These are phyloP conservation scores for Raja brachyura DNA, from an alignment of 2,113 vertebrate species.

Conservation along the genomic window DNA sequence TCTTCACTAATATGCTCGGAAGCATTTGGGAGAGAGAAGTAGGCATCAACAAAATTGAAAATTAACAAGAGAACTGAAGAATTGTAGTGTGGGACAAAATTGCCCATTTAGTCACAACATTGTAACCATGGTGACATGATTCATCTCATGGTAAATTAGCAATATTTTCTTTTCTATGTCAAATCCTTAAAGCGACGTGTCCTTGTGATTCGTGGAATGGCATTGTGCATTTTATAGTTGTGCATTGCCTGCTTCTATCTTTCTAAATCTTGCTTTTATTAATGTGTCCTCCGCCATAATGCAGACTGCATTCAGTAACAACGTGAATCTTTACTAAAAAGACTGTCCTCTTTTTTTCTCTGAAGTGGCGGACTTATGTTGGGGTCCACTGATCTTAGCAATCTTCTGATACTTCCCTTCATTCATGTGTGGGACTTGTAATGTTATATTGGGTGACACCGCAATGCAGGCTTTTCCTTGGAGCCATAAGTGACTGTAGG, in stretches of 20 bases:
- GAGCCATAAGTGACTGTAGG: too few relatives aligned
- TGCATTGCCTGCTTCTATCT: neutral
- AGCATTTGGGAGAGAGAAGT: neutral
- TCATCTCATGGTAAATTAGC: neutral
- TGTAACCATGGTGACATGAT: slow-evolving; percentile 19
- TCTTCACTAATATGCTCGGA: neutral
- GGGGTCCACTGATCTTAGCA: neutral
- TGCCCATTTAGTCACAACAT: neutral
- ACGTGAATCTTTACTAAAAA: neutral
- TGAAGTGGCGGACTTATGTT: neutral
- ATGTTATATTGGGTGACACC: too few relatives aligned
- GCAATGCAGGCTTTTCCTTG: neutral
- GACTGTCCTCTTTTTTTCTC: neutral
- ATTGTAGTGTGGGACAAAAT: neutral
- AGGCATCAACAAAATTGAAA: neutral
- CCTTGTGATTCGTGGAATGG: neutral
- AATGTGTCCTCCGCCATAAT: slow-evolving; percentile 42
- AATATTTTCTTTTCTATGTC: neutral
- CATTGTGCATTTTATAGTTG: neutral
- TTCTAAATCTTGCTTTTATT: neutral
- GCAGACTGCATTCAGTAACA: slow-evolving; percentile 43
- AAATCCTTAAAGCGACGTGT: neutral
- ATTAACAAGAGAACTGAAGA: neutral
- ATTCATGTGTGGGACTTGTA: neutral
- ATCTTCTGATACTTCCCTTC: neutral